Evolutionary conservation across 2,797 vertebrate genomes (phyloP).

Genomic region (Rhabdomys pumilio): DNA sequence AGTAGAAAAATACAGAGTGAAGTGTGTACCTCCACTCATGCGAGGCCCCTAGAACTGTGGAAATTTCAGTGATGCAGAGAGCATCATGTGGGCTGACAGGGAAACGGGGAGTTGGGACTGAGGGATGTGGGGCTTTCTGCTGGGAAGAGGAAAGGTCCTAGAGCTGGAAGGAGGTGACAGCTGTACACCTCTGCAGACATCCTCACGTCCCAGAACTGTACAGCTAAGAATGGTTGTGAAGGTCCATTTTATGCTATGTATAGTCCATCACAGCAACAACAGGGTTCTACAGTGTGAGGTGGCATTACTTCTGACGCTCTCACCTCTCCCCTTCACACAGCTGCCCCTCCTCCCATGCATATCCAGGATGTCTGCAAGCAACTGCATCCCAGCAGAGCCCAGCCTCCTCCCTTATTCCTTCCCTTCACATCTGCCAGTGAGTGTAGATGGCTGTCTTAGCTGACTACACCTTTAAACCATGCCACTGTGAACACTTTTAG

Average conservation of each 20-base stretch:
- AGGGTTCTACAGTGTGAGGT: background rate
- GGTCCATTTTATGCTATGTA: background rate
- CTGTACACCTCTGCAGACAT: background rate
- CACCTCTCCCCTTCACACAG: background rate
- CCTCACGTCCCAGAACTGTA: background rate
- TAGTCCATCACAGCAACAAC: background rate
- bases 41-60: background rate
- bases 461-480: background rate
- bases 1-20: background rate
- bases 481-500: background rate
- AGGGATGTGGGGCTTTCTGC: background rate
- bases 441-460: fast-evolving
- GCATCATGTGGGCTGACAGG: background rate
- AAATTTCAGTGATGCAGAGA: background rate
- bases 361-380: background rate
- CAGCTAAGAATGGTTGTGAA: background rate
- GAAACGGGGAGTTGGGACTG: too few relatives aligned
- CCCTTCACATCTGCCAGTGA: background rate
- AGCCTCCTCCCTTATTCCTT: background rate
- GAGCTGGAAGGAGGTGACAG: background rate
- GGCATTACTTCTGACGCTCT: background rate
- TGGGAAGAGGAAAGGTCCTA: too few relatives aligned
- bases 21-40: background rate
- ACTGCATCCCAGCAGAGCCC: background rate
- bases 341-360: background rate